Percentiles rank a stretch among this genome's conserved stretches.
Evolutionary conservation across 2,888 invertebrate species (phyloP).

Genomic region (Orthosia gracilis): DNA sequence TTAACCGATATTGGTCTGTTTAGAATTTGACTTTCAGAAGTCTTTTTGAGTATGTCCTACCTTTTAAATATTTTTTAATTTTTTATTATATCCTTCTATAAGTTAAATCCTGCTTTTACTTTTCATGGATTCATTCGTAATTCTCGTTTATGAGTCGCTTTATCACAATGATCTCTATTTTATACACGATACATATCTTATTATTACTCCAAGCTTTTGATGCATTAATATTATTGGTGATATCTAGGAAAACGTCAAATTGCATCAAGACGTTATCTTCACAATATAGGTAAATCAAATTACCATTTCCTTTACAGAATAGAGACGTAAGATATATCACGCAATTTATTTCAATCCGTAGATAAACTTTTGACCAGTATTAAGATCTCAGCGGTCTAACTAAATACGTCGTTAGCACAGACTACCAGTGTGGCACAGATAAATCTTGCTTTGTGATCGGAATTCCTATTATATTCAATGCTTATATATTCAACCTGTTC

Average conservation of each 20-base stretch:
- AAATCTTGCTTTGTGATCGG: conserved; percentile 64
- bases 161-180: conserved; percentile 11
- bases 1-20: conserved; percentile 2
- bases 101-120: neutral
- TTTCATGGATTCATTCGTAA: neutral
- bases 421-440: conserved; percentile 57
- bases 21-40: conserved; percentile 23
- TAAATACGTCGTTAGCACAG: conserved; percentile 61
- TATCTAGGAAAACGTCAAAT: conserved; percentile 48
- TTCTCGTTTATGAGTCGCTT: neutral
- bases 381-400: conserved; percentile 55
- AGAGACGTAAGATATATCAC: conserved; percentile 48
- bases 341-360: conserved; percentile 50
- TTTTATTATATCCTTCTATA: neutral
- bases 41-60: neutral
- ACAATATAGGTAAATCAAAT: conserved; percentile 42
- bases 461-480: conserved; percentile 65
- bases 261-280: conserved; percentile 36
- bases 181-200: conserved; percentile 10
- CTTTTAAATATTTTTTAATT: neutral
- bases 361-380: conserved; percentile 46
- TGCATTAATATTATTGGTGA: conserved; percentile 25
- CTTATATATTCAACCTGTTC: conserved; percentile 85
- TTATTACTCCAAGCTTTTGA: conserved; percentile 16
- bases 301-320: conserved; percentile 48